Base-by-base conservation (phyloP, 1,140 invertebrate species). In the Aphelenchoides avenae region DNA sequence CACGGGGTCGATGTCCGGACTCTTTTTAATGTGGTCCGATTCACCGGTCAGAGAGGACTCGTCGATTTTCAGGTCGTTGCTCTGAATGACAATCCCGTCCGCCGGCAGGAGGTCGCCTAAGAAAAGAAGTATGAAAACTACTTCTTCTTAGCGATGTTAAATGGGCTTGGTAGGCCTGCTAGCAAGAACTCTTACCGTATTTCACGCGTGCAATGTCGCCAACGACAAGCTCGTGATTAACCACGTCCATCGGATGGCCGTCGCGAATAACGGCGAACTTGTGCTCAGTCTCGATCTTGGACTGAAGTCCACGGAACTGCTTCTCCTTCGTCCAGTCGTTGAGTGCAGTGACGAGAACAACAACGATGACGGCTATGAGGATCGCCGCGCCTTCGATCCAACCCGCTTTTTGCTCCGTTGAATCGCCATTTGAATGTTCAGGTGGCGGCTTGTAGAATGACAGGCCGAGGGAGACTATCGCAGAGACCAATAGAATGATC, bases 11-110 rank as follows among this genome's bases (percentile, higher is more conserved):
- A 44, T 53, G 22, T 78, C 75, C 15, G 57, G 42, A 26, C 90
- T 89, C 79, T 98, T 98, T 80, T 95, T 96, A 20, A 98, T 92
- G 84, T 96, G 91, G 83, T 98, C 94, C 11, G 92, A 96, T 83
- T 98, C 94, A 68, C 94, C 94, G 64, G 94, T 98, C 68, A 99
- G 82, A 66, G 92, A 96, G 56, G 91, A 95, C 81, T 98, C 94
- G 81, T 98, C 94, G 67, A 94, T 75, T 86, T 97, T 98, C 61
- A 99, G 84, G 81, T 99, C 94, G 83, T 97, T 98, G 79, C 90
- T 92, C 83, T 97, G 93, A 74, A 99, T 88, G 64, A 99, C 83
- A 68, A 96, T 83, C 73, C 94, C 94, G 83, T 99, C 94, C 42
- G 94, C 92, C 55, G 94, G 94, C 78, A 99, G 83, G 68, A 98